Conservation (phyloP, 2,797 vertebrate species). For the Sebastes variabilis region DNA sequence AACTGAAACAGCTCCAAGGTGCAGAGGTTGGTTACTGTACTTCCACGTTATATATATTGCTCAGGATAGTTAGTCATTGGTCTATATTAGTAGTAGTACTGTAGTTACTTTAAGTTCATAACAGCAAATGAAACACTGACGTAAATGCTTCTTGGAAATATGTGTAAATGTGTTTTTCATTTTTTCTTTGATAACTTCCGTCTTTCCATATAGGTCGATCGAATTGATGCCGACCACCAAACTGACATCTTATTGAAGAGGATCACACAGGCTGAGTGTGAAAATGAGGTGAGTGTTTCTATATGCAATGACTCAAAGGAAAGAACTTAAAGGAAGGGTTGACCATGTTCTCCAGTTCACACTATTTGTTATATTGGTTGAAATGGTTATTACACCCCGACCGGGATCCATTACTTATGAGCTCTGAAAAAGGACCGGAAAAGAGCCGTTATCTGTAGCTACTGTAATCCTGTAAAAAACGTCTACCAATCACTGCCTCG, state of each 20-base stretch:
- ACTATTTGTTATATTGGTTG: too few species aligned
- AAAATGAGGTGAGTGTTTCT: slow-evolving; percentile 75
- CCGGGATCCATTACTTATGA: too few species aligned
- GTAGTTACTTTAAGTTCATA: neutral
- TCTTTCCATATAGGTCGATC: slow-evolving; percentile 70
- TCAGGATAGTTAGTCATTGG: neutral
- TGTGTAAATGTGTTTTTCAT: neutral
- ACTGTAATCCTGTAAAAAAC: too few species aligned
- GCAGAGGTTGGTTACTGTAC: slow-evolving; percentile 75
- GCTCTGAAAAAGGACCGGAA: too few species aligned
- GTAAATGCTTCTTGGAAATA: neutral
- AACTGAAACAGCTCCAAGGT: slow-evolving; percentile 76
- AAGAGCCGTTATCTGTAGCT: too few species aligned
- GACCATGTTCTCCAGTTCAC: accelerated
- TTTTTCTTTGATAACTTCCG: neutral
- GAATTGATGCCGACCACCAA: slow-evolving; percentile 51
- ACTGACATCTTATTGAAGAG: slow-evolving; percentile 75
- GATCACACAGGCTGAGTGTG: slow-evolving; percentile 80
- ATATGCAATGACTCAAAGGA: neutral
- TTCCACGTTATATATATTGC: neutral
- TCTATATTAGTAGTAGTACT: neutral
- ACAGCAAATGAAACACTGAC: neutral
- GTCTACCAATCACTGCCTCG: too few species aligned
- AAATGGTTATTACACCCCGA: too few species aligned
- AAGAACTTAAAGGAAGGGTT: neutral